These are phyloP conservation scores for Mythimna albipuncta DNA, from an alignment of 2,888 invertebrate species.

Conservation along the genomic window DNA sequence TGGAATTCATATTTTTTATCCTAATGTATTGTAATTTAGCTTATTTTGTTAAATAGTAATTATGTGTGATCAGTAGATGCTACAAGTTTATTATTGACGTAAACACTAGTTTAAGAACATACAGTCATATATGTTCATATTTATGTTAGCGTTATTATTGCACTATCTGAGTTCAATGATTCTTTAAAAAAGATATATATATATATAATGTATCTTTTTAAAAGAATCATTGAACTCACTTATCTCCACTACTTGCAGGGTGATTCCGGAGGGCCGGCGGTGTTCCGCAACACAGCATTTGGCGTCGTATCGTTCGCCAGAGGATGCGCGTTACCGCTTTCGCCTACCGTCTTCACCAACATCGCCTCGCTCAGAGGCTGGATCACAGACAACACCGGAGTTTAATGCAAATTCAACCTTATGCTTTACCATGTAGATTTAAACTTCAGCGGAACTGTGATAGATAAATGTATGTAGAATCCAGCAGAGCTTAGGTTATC, in stretches of 20 bases:
- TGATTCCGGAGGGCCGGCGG: conserved; percentile 88
- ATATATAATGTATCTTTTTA: background rate
- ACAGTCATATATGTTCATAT: too few relatives aligned
- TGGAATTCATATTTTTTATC: too few relatives aligned
- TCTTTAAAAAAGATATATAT: too few relatives aligned
- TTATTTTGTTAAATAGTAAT: too few relatives aligned
- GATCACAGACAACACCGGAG: conserved; percentile 85
- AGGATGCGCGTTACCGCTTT: conserved; percentile 87
- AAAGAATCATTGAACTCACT: conserved; percentile 10
- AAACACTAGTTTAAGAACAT: too few relatives aligned
- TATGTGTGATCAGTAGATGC: too few relatives aligned
- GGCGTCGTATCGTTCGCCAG: conserved; percentile 88
- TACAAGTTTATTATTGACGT: too few relatives aligned
- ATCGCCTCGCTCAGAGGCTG: conserved; percentile 83
- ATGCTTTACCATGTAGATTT: conserved; percentile 46
- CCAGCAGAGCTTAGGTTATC: conserved; percentile 52
- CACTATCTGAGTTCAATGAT: too few relatives aligned
- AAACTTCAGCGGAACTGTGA: conserved; percentile 69
- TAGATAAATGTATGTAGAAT: conserved; percentile 69
- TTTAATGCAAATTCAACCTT: conserved; percentile 68
- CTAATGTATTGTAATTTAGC: too few relatives aligned
- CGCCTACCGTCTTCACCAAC: conserved; percentile 88
- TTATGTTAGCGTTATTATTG: too few relatives aligned
- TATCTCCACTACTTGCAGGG: conserved; percentile 77
- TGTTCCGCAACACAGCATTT: conserved; percentile 84